Evolutionary conservation across 1,140 invertebrate genomes (phyloP).

Genomic region (Rhyzopertha dominica): DNA sequence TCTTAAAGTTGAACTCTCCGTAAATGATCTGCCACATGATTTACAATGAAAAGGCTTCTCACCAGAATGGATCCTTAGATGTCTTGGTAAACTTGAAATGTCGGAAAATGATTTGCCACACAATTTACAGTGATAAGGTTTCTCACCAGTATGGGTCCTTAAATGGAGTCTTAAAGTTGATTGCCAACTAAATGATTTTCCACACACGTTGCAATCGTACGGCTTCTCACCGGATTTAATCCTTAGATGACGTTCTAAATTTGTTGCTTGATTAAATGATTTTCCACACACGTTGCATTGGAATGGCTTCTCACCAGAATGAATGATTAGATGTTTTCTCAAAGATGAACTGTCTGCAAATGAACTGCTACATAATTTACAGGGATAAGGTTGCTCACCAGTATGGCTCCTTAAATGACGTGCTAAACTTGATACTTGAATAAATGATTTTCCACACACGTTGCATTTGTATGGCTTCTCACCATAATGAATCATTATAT

Average conservation of each 20-base stretch:
- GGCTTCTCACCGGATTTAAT: too few species aligned
- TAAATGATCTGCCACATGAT: conserved; percentile 57
- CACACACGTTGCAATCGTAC: too few species aligned
- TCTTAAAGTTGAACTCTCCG: conserved; percentile 48
- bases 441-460: conserved; percentile 17
- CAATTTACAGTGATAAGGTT: too few species aligned
- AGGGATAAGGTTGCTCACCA: conserved; percentile 15
- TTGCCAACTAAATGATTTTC: too few species aligned
- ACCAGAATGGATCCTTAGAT: conserved; percentile 53
- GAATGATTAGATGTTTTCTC: not conserved
- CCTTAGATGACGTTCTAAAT: conserved; percentile 7
- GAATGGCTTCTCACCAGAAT: conserved; percentile 3
- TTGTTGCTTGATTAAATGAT: not conserved
- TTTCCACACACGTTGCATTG: conserved; percentile 1
- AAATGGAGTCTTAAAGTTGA: too few species aligned
- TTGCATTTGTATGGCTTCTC: conserved; percentile 34
- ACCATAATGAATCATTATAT: conserved; percentile 31
- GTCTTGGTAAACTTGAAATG: conserved; percentile 14
- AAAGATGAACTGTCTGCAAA: too few species aligned
- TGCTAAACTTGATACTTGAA: not conserved
- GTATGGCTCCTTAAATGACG: conserved; percentile 19
- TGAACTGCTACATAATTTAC: too few species aligned
- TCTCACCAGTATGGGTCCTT: too few species aligned
- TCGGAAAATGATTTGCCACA: conserved; percentile 22
- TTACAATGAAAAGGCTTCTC: conserved; percentile 62